Percentiles rank a stretch among this genome's conserved stretches.
Conservation (phyloP, 2,888 invertebrate genomes). For the Mimumesa dahlbomi region DNA sequence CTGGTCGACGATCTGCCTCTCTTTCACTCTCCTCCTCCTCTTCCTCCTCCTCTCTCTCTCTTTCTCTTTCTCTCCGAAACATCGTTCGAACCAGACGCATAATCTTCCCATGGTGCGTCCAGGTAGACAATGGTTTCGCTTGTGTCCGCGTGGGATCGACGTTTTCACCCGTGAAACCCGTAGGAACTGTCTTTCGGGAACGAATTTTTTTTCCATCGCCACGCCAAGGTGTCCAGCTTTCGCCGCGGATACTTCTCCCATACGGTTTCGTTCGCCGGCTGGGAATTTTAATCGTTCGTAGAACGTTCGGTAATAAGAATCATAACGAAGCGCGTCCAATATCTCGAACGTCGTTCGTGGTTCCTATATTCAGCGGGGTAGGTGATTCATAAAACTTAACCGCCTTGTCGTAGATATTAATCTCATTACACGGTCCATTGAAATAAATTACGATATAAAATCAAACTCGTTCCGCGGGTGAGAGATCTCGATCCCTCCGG, state of each 20-base stretch:
- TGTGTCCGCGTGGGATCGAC: conserved; percentile 66
- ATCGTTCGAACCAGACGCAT: conserved; percentile 51
- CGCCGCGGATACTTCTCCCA: no score
- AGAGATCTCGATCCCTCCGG: conserved; percentile 60
- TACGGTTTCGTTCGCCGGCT: no score
- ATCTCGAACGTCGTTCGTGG: no score
- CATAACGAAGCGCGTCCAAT: no score
- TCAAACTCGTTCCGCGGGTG: conserved; percentile 48
- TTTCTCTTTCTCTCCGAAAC: conserved; percentile 8
- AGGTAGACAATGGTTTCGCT: conserved; percentile 62
- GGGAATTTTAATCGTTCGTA: no score
- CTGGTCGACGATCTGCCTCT: conserved; percentile 29
- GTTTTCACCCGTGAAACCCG: conserved; percentile 1
- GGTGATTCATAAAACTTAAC: conserved; percentile 33
- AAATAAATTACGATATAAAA: conserved; percentile 58
- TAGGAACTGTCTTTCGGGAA: background rate
- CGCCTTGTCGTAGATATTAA: conserved; percentile 49
- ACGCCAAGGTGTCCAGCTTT: no score
- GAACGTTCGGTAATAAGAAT: no score
- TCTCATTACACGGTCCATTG: conserved; percentile 59
- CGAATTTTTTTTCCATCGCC: background rate
- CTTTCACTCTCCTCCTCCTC: background rate
- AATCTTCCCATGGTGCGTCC: conserved; percentile 61
- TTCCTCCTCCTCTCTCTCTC: background rate
- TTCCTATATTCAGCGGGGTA: no score